Base-by-base conservation (phyloP, 2,888 invertebrate species). In the Tenodera sinensis region DNA sequence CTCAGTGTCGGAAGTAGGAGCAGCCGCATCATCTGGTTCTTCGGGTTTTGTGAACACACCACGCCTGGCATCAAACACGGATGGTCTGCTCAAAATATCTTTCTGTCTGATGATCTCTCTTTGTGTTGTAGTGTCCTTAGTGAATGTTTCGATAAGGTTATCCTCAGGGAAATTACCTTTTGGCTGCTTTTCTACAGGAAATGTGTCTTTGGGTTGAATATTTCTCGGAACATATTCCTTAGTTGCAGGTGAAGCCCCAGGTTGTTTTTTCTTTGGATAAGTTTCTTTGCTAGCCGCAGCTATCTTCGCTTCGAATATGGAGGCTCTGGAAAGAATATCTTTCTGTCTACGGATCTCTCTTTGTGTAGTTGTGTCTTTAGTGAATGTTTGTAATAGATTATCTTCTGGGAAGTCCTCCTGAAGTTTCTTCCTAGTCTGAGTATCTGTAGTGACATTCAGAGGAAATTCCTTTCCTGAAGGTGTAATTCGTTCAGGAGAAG, bases 311-410 rank as follows among this genome's bases (percentile, higher is more conserved):
- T 94, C 93, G 91, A 94, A 94, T 81, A 94, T 93, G 20, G 95
- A 94, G 2, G 95, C 94, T 89, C 95, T 93, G 81, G 92, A 94
- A 28, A 95, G 92, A 88, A 95, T 94, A 91, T 95, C 94, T n/a
- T 91, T 91, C 86, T 91, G 89, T 88, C 93, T 92, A 88, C 28
- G 30, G 15, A 81, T 86, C 28, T 86, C 86, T 25, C 86, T 54
- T 28, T 86, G 81, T 8, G 86, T 81, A 25, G 86, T 81, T 25
- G 86, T 86, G 28, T 86, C 86, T 81, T 81, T 86, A 7, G 86
- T 86, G 54, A 86, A 86, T 28, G n/a, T 84, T 25, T 84, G 30
- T 30, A 28, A 15, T 14, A 30, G 86, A 3, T 81, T 81, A 25
- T 28, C 81, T 81, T 54, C 30, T 86, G 28, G 86, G 20, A 71